Percentiles rank a stretch among this genome's conserved stretches.
phyloP scores from a whole-genome alignment of 2,797 vertebrate species.

The Alca torda region DNA sequence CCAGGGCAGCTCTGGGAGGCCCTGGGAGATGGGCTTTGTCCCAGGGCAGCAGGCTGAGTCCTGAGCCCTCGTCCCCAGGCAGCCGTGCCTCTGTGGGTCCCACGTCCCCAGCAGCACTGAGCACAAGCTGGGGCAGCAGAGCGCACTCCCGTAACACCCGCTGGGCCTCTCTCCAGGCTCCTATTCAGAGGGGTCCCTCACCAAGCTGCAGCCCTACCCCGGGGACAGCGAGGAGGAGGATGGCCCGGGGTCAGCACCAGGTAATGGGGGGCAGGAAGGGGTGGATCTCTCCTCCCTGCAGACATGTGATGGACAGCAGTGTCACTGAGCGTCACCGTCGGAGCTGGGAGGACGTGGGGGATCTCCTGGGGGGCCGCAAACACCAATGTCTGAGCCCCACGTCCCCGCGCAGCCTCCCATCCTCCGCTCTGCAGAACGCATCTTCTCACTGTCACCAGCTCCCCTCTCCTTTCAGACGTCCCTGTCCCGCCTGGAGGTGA shows the following conservation, averaged over 20 bases:
- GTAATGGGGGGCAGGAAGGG: background rate
- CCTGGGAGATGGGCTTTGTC: background rate
- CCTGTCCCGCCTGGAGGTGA: no score
- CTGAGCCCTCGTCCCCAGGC: background rate
- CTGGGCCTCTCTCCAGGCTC: background rate
- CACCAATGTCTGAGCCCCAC: no score
- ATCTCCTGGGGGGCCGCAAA: background rate
- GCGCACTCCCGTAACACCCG: background rate
- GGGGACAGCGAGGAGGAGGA: background rate
- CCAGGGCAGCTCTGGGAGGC: background rate
- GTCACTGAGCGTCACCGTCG: background rate
- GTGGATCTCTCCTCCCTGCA: background rate
- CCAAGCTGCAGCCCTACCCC: background rate
- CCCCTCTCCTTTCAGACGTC: background rate
- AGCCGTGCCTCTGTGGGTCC: no score
- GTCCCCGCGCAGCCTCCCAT: rapidly evolving
- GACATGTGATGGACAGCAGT: background rate
- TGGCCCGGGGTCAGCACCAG: background rate
- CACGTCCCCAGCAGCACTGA: background rate
- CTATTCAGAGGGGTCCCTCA: background rate
- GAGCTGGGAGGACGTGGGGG: background rate
- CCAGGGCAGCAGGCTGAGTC: background rate
- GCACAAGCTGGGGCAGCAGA: background rate
- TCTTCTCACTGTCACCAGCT: background rate
- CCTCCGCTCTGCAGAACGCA: background rate